Conservation (phyloP, 2,888 invertebrate species). For the Busseola fusca region DNA sequence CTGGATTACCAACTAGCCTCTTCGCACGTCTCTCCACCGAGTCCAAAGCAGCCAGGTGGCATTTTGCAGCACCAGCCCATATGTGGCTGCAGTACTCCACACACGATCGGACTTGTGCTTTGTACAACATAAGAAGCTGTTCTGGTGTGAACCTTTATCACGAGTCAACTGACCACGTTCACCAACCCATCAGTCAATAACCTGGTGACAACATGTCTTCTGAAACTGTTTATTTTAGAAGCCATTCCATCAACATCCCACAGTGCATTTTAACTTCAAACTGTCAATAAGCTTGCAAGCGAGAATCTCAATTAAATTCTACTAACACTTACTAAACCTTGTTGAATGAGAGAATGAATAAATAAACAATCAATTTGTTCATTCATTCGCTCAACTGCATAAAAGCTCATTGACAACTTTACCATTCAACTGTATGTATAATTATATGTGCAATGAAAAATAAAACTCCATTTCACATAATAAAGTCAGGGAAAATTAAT, state of each 20-base stretch:
- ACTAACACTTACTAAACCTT: conserved; percentile 2
- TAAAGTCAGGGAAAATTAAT: not conserved
- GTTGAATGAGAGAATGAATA: conserved; percentile 3
- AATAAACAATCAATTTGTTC: conserved; percentile 12
- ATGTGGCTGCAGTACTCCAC: too few relatives aligned
- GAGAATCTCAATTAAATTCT: conserved; percentile 12
- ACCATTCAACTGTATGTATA: conserved; percentile 5
- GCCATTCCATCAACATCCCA: not conserved
- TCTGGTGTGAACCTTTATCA: not conserved
- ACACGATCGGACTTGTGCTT: too few relatives aligned
- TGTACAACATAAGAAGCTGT: too few relatives aligned
- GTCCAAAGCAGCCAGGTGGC: too few relatives aligned
- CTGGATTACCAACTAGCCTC: too few relatives aligned
- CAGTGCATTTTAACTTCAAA: not conserved
- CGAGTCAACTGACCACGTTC: too few relatives aligned
- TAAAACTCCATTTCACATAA: conserved; percentile 14
- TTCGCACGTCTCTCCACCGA: too few relatives aligned
- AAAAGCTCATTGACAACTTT: conserved; percentile 22
- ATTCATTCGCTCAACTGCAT: conserved; percentile 5
- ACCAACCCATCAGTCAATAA: not conserved
- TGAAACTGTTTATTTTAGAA: not conserved
- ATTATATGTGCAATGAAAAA: conserved; percentile 9
- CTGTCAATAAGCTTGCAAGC: not conserved
- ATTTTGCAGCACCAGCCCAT: too few relatives aligned
- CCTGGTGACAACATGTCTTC: not conserved